Evolutionary conservation across 1,140 invertebrate species (phyloP), one percentile per base, ranked within the genome.

Genomic region (Leptestheria dahalacensis): DNA sequence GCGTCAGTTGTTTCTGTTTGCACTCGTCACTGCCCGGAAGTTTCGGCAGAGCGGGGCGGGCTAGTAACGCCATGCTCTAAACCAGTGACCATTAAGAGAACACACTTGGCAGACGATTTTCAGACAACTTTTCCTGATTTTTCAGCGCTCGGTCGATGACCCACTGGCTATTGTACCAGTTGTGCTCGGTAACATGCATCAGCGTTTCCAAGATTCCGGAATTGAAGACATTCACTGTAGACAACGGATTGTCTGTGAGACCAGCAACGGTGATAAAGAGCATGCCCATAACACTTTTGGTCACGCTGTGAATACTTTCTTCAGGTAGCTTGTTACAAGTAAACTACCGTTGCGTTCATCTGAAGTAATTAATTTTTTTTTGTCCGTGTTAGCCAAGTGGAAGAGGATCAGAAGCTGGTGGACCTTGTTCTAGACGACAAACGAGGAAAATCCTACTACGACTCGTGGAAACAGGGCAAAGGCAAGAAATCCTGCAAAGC

Each of bases 171-270:
- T 49, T 23, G 15, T 61, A 25, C 29, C 60, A 1, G 20, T 61
- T 6, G 21, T 58, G 10, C 41, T 61, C 6, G 33, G 41, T 1
- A 61, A 61, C 20, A 33, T 61, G 41, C 52, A 61, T 9, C 24
- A 47, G n/a, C 33, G 48, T 11, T 56, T 61, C 24, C 29, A 61
- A 18, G 21, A 54, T 0, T 47, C 28, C 11, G 25, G 20, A 18
- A 26, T 61, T 15, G 28, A 48, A 9, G 60, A 61, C 18, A 15
- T n/a, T 9, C 2, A 25, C 25, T 61, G 60, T n/a, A 41, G 54
- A 15, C 52, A 57, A 24, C 21, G 54, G 15, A 56, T 61, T 48
- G 20, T 61, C 3, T 61, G 60, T 28, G 60, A 61, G 10, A 29
- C 52, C 1, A 53, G 29, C n/a, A n/a, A 33, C 25, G 48, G 18